Evolutionary conservation across 1,140 invertebrate genomes (phyloP).

Genomic region (Drosophila oshimai): DNA sequence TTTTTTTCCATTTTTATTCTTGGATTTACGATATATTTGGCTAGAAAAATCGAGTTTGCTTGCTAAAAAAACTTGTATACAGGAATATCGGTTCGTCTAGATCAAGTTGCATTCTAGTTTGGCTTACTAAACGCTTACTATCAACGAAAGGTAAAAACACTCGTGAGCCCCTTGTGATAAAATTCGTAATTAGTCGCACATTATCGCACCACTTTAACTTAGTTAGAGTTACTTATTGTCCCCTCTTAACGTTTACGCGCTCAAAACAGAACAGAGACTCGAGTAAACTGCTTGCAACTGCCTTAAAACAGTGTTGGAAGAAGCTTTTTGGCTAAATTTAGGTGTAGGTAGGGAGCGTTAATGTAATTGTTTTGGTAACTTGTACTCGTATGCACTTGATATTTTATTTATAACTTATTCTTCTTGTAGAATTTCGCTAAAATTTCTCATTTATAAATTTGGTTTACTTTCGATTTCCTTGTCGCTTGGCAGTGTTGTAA

Average conservation of each 20-base stretch:
- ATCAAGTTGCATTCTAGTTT: conserved; percentile 26
- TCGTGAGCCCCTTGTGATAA: conserved; percentile 5
- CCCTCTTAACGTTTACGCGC: conserved; percentile 28
- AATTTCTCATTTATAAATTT: conserved; percentile 23
- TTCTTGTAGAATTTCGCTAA: conserved; percentile 38
- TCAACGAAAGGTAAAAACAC: conserved; percentile 31
- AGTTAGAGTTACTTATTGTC: conserved; percentile 48
- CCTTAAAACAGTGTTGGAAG: conserved; percentile 14
- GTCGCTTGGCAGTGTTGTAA: conserved; percentile 42
- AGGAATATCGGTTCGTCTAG: conserved; percentile 29
- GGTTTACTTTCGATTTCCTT: conserved; percentile 10
- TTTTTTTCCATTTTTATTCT: conserved; percentile 1
- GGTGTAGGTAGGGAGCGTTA: conserved; percentile 5
- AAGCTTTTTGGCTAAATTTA: conserved; percentile 25
- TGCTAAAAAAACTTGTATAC: conserved; percentile 41
- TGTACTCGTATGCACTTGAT: conserved; percentile 37
- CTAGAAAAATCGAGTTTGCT: conserved; percentile 38
- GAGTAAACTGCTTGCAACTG: conserved; percentile 1
- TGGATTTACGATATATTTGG: conserved; percentile 35
- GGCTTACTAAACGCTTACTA: conserved; percentile 16
- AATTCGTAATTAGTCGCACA: conserved; percentile 37
- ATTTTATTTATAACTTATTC: neutral
- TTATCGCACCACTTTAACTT: conserved; percentile 32
- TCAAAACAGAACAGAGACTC: conserved; percentile 9
- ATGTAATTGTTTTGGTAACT: conserved; percentile 16